phyloP scores from a whole-genome alignment of 1,140 invertebrate genomes.

The Euglossa dilemma region DNA sequence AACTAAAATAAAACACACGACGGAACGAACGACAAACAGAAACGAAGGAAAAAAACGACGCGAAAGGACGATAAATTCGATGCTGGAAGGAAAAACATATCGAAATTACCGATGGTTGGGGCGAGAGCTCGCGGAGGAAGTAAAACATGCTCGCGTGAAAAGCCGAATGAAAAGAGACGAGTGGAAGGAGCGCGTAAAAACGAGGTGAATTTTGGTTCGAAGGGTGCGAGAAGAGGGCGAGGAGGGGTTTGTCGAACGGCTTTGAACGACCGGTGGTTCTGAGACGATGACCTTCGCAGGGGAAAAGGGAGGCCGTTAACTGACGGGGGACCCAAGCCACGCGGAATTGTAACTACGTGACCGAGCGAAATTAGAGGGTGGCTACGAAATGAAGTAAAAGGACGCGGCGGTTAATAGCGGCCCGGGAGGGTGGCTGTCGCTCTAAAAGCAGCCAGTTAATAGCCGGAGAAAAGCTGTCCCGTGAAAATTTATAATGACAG shows the following conservation, averaged over 20 bases:
- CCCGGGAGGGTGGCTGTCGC: background rate
- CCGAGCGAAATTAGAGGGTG: slow-evolving; percentile 50
- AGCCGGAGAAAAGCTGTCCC: slow-evolving; percentile 44
- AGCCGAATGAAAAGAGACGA: too few relatives aligned
- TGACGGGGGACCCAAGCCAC: background rate
- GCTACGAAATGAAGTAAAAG: slow-evolving; percentile 45
- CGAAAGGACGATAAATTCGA: background rate
- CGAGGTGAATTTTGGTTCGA: background rate
- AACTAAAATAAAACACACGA: background rate
- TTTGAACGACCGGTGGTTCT: background rate
- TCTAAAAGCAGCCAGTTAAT: slow-evolving; percentile 48
- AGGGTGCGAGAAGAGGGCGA: background rate
- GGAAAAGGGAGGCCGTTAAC: background rate
- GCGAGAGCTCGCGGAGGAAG: background rate
- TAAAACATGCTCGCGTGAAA: slow-evolving; percentile 5
- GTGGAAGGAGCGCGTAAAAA: background rate
- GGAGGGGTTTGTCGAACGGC: background rate
- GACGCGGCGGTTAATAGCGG: slow-evolving; percentile 48
- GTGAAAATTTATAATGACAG: slow-evolving; percentile 54
- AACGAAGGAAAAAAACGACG: background rate
- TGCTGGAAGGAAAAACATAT: background rate
- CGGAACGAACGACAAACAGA: background rate
- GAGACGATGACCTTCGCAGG: slow-evolving; percentile 26
- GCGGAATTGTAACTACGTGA: slow-evolving; percentile 47
- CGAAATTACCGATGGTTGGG: background rate